Base-by-base conservation (phyloP, 2,888 invertebrate genomes). In the Leptopterna dolabrata region DNA sequence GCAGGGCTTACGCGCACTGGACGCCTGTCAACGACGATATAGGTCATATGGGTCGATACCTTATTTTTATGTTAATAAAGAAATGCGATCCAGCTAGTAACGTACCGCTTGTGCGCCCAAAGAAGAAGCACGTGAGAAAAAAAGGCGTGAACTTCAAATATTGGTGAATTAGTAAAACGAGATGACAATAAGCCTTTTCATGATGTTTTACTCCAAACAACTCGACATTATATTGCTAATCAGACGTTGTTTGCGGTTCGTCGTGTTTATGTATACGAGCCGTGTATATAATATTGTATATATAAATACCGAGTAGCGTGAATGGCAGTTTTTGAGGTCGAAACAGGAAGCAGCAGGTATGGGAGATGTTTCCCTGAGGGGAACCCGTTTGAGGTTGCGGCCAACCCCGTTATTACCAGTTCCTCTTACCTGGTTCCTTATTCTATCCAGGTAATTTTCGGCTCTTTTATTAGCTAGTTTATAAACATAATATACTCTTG, bases 401-500 rank as follows among this genome's bases (percentile, higher is more conserved):
- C 7, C 27, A 24, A 63, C 63, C 63, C 63, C 63, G 24, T 63
- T 24, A 63, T 63, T 63, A 63, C 11, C 24, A 24, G 63, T 6
- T 63, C 63, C 63, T 63, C 4, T 63, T 19, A 24, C 63, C 63
- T n/a, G 63, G 63, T 63, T 63, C 63, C 19, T 63, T 27, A 24
- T 24, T 27, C 63, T n/a, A n/a, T 36, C 63, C 27, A 24, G 47
- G 63, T 63, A 63, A 63, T 63, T 63, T 63, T 63, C 63, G 63
- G 27, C 7, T 27, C 19, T 14, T 63, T 63, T 78, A 78, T 78
- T 78, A 78, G 78, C 45, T 78, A 78, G 78, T 78, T 78, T 45
- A 78, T 78, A 45, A 45, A 78, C 78, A 78, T 78, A 78, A 78
- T 78, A 41, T 45, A 41, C 78, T 36, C 78, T 78, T 45, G 14